Conservation (phyloP, 2,797 vertebrate species). For the Danio albolineatus region DNA sequence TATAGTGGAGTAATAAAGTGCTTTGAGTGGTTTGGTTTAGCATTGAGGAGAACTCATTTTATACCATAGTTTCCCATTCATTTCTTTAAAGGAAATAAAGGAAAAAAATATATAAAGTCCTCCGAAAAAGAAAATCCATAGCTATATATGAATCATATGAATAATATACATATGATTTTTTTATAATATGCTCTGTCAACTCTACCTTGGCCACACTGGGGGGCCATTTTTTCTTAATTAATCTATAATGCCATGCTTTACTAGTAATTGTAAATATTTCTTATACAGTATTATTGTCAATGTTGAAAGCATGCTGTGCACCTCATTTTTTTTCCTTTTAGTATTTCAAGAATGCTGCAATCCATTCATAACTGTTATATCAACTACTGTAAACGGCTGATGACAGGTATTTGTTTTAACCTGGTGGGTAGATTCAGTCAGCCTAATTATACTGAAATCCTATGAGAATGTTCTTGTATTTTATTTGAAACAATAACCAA, state of each 20-base stretch:
- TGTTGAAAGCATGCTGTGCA: no score
- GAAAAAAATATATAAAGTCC: no score
- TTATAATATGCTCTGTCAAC: not conserved
- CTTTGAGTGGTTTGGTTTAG: not conserved
- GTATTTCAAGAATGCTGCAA: not conserved
- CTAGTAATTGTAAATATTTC: no score
- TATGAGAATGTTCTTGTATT: not conserved
- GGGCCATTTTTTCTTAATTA: not conserved
- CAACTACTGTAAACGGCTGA: conserved; percentile 2
- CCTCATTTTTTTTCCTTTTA: no score
- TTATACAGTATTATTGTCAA: no score
- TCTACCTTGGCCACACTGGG: not conserved
- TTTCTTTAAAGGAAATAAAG: not conserved
- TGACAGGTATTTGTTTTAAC: not conserved
- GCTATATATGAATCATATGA: no score
- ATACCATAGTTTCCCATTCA: not conserved
- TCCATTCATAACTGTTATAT: not conserved
- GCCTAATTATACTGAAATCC: not conserved
- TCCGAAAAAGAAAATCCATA: no score
- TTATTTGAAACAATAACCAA: not conserved
- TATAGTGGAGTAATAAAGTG: not conserved
- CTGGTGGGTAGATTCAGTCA: not conserved
- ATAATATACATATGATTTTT: no score
- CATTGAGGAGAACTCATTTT: not conserved
- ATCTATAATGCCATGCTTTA: no score